Conservation (phyloP, 2,113 vertebrate genomes). For the Ciconia stormi region DNA sequence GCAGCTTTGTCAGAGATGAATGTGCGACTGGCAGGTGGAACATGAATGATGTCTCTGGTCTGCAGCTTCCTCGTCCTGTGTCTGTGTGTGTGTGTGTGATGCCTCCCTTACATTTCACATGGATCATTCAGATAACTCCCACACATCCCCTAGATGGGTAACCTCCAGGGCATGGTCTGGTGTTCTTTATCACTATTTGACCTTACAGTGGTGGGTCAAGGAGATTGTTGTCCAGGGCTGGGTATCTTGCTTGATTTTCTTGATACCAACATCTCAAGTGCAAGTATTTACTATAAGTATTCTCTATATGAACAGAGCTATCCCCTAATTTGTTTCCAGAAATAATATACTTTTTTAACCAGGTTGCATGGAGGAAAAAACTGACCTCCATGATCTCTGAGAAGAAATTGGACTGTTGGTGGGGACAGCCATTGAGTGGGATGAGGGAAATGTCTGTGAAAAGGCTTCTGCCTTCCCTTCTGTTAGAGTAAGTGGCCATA, state of each 20-base stretch:
- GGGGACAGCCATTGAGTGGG: not conserved
- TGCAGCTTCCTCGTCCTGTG: not conserved
- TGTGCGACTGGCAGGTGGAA: not conserved
- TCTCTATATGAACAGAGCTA: not conserved
- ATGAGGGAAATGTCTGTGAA: not conserved
- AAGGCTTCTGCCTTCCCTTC: not conserved
- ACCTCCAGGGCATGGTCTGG: not conserved
- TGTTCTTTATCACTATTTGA: not conserved
- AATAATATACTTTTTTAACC: not conserved
- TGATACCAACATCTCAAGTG: not conserved
- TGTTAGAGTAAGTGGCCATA: not conserved
- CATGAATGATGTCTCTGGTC: not conserved
- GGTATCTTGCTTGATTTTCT: not conserved
- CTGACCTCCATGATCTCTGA: not conserved
- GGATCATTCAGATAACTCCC: not conserved
- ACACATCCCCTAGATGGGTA: not conserved
- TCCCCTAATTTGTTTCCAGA: not conserved
- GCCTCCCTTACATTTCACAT: not conserved
- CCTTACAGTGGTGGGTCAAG: not conserved
- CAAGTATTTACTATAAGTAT: not conserved
- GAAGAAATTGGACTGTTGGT: not conserved
- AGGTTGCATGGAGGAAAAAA: not conserved
- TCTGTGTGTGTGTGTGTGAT: not conserved
- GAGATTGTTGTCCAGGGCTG: not conserved
- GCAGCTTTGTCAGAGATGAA: not conserved